Conservation (phyloP, 1,140 invertebrate genomes). For the Drosophila rufa region DNA sequence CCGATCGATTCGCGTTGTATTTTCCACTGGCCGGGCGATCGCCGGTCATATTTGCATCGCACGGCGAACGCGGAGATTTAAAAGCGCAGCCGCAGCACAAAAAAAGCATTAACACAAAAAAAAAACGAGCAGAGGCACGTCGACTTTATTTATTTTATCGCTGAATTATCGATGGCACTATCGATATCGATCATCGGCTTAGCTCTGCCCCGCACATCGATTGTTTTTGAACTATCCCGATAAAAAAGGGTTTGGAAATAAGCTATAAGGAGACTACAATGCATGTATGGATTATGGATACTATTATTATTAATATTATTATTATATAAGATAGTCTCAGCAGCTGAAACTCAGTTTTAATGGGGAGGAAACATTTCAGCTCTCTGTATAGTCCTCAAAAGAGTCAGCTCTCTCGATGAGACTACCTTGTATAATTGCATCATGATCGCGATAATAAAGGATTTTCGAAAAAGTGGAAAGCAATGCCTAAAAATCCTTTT, state of each 20-base stretch:
- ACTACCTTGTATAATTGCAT: no score
- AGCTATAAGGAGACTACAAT: no score
- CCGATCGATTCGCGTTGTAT: background rate
- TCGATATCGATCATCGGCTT: slow-evolving; percentile 12
- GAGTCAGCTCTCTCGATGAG: no score
- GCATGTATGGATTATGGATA: no score
- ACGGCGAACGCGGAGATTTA: slow-evolving; percentile 20
- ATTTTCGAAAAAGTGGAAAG: no score
- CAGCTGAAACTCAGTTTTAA: no score
- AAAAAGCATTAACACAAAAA: slow-evolving; percentile 55
- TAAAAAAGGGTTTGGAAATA: background rate
- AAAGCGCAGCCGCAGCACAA: slow-evolving; percentile 48
- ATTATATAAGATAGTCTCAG: no score
- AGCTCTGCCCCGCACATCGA: background rate
- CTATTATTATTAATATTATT: no score
- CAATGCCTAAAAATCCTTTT: no score
- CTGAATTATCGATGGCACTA: slow-evolving; percentile 27
- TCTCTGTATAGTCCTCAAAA: no score
- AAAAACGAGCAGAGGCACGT: slow-evolving; percentile 44
- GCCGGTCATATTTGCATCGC: slow-evolving; percentile 72
- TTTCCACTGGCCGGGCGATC: slow-evolving; percentile 46
- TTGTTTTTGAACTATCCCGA: background rate
- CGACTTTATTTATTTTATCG: slow-evolving; percentile 74
- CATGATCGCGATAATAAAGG: no score
- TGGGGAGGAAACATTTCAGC: no score